A percentile compares a stretch with the other conserved stretches of the same genome.
phyloP scores from a whole-genome alignment of 2,888 invertebrate genomes.

The Halocaridina rubra region DNA sequence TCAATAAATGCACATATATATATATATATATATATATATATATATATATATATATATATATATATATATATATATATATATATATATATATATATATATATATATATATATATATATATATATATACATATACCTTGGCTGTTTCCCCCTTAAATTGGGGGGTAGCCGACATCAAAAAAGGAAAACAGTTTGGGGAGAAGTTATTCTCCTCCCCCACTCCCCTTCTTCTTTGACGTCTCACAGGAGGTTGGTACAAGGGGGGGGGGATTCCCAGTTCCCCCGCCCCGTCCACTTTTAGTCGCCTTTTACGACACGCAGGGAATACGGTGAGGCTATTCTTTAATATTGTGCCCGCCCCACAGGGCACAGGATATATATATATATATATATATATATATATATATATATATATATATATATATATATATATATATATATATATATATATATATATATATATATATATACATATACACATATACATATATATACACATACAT shows the following conservation, averaged over 20 bases:
- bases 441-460: not conserved
- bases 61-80: not conserved
- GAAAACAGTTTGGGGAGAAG: no score
- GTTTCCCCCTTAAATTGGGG: no score
- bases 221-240: no score
- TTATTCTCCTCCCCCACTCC: no score
- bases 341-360: no score
- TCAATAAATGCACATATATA: not conserved
- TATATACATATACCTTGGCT: not conserved
- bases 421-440: not conserved
- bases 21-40: not conserved
- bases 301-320: no score
- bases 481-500: not conserved
- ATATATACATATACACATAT: not conserved
- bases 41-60: constrained; percentile 4
- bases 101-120: not conserved
- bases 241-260: no score
- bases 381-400: not conserved
- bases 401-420: not conserved
- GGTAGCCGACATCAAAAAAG: no score
- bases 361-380: no score
- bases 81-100: not conserved
- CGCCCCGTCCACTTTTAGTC: no score
- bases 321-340: no score
- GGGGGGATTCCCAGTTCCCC: no score